Conservation (phyloP, 2,888 invertebrate genomes). For the Kuschelorhynchus macadamiae region DNA sequence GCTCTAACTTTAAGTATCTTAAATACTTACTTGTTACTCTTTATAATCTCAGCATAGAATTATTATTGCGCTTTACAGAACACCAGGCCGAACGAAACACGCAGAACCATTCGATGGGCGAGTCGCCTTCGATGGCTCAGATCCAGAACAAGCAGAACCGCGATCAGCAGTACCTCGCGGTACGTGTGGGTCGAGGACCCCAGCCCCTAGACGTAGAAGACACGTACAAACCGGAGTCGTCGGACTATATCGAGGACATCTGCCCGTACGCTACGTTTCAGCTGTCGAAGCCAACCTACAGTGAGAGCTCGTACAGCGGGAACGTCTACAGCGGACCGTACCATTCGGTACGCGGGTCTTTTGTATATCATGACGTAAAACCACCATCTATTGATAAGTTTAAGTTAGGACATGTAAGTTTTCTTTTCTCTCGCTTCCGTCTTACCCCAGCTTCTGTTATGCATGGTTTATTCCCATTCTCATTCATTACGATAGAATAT, state of each 20-base stretch:
- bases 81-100: constrained; percentile 68
- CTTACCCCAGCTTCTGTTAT: constrained; percentile 11
- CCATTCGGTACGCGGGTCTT: constrained; percentile 87
- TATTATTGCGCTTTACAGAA: constrained; percentile 61
- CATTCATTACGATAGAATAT: background rate
- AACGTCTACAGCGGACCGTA: constrained; percentile 90
- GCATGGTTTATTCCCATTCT: constrained; percentile 17
- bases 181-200: constrained; percentile 68
- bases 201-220: constrained; percentile 71
- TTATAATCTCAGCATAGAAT: background rate
- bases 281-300: constrained; percentile 81
- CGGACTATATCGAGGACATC: constrained; percentile 93
- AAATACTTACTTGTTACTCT: background rate
- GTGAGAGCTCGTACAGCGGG: constrained; percentile 92
- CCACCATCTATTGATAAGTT: constrained; percentile 82
- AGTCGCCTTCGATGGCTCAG: constrained; percentile 84
- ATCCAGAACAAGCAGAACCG: constrained; percentile 86
- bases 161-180: constrained; percentile 83
- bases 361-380: constrained; percentile 92
- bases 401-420: constrained; percentile 79
- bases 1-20: too few relatives aligned
- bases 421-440: constrained; percentile 44
- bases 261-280: constrained; percentile 95
- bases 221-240: constrained; percentile 69
- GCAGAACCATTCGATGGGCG: constrained; percentile 74